A percentile compares a stretch with the other conserved stretches of the same genome.
These are phyloP conservation scores for Micrastur ruficollis DNA, from an alignment of 2,797 vertebrate genomes.

Conservation along the genomic window DNA sequence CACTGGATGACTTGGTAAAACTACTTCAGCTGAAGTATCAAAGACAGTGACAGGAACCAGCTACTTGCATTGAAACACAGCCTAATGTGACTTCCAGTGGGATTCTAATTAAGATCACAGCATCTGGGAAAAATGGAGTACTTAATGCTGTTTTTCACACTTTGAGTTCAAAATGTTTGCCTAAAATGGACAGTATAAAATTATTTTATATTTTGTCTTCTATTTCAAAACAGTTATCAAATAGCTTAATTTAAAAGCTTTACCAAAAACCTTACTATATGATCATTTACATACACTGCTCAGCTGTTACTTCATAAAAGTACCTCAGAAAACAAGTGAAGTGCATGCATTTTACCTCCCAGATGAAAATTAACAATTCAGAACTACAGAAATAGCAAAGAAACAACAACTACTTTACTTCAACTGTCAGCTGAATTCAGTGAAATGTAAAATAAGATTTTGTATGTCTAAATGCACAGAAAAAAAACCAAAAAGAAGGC, in stretches of 20 bases:
- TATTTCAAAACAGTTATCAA: not conserved
- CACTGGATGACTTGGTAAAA: slow-evolving; percentile 41
- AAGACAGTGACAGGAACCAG: slow-evolving; percentile 35
- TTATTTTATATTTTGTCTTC: not conserved
- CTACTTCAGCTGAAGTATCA: slow-evolving; percentile 50
- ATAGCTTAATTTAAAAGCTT: not conserved
- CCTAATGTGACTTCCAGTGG: not conserved
- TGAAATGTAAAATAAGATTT: slow-evolving; percentile 17
- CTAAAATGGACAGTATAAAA: not conserved
- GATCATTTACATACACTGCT: not conserved
- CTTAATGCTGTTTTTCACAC: not conserved
- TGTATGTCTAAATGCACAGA: not conserved
- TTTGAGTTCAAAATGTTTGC: not conserved
- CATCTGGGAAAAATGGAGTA: not conserved
- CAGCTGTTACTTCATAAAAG: not conserved
- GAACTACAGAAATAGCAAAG: not conserved
- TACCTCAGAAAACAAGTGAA: not conserved
- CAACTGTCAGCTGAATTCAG: not conserved
- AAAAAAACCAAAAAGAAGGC: rapidly evolving
- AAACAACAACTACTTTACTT: not conserved
- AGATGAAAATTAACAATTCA: slow-evolving; percentile 17
- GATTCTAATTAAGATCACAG: slow-evolving; percentile 10
- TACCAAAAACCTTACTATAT: not conserved
- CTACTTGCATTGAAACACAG: slow-evolving; percentile 23
- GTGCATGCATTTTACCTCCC: not conserved